Percentiles rank a stretch among this genome's conserved stretches.
These are phyloP conservation scores for Romanomermis culicivorax DNA, from an alignment of 2,888 invertebrate species.

Conservation along the genomic window DNA sequence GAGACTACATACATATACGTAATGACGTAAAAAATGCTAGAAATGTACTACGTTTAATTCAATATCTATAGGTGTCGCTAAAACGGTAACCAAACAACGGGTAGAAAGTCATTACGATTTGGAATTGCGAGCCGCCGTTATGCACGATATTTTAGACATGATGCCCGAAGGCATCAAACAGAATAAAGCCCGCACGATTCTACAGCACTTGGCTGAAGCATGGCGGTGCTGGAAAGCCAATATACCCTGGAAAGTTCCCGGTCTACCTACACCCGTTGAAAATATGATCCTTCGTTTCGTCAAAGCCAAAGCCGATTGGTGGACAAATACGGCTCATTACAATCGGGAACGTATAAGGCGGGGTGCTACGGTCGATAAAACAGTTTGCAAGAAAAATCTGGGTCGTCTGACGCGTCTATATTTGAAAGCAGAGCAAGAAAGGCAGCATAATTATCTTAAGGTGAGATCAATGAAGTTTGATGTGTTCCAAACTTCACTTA, in stretches of 20 bases:
- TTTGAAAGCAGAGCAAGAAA: conserved; percentile 86
- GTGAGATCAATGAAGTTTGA: conserved; percentile 33
- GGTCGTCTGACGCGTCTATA: conserved; percentile 89
- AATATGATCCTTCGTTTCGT: conserved; percentile 99
- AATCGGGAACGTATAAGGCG: conserved; percentile 92
- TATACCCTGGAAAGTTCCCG: conserved; percentile 99
- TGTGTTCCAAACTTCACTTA: too few relatives aligned
- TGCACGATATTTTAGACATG: conserved; percentile 97
- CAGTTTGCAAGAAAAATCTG: conserved; percentile 97
- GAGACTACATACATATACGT: too few relatives aligned
- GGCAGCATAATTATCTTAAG: conserved; percentile 96
- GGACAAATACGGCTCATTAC: conserved; percentile 99
- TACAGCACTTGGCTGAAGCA: conserved; percentile 95
- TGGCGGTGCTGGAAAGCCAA: conserved; percentile 99
- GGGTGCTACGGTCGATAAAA: conserved; percentile 99
- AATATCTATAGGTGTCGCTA: conserved; percentile 71
- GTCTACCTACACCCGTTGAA: conserved; percentile 92
- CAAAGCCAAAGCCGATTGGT: conserved; percentile 99
- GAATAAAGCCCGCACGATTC: conserved; percentile 92
- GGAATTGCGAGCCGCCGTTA: conserved; percentile 52
- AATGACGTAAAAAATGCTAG: too few relatives aligned
- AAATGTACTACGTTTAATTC: too few relatives aligned
- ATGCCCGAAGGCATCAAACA: conserved; percentile 99
- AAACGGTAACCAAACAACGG: conserved; percentile 96
- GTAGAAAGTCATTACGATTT: conserved; percentile 99